Conservation (phyloP, 2,113 vertebrate species). For the Dicerorhinus sumatrensis region DNA sequence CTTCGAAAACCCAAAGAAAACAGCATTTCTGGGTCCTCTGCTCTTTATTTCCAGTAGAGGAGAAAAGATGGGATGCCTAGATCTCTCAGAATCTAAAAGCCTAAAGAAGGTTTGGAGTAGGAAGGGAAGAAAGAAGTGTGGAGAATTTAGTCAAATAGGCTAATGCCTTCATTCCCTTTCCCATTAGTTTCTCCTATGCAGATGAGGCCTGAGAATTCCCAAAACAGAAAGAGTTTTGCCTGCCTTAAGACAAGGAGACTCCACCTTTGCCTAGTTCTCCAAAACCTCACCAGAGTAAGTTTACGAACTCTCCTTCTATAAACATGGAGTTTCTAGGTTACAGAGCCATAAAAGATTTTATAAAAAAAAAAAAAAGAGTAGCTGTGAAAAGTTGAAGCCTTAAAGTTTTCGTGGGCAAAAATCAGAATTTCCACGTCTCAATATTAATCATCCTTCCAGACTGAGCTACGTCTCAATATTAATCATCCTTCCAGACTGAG, state of each 20-base stretch:
- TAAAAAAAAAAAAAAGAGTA: not conserved
- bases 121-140: not conserved
- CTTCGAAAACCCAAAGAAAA: not conserved
- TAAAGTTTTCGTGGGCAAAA: conserved; percentile 45
- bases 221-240: not conserved
- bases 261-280: not conserved
- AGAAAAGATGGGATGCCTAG: not conserved
- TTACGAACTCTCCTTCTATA: not conserved
- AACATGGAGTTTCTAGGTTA: not conserved
- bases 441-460: not conserved
- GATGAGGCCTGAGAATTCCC: not conserved
- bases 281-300: not conserved
- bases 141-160: not conserved
- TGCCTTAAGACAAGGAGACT: conserved; percentile 4
- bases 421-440: conserved; percentile 18
- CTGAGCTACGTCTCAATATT: not conserved
- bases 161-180: not conserved
- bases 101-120: not conserved
- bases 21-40: not conserved
- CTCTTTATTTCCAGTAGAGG: not conserved
- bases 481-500: not conserved
- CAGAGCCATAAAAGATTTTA: not conserved
- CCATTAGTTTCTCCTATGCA: not conserved
- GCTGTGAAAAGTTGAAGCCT: not conserved
- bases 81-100: not conserved